Percentiles rank a stretch among this genome's conserved stretches.
These are phyloP conservation scores for Pteromalus puparum DNA, from an alignment of 1,140 invertebrate genomes.

Conservation along the genomic window DNA sequence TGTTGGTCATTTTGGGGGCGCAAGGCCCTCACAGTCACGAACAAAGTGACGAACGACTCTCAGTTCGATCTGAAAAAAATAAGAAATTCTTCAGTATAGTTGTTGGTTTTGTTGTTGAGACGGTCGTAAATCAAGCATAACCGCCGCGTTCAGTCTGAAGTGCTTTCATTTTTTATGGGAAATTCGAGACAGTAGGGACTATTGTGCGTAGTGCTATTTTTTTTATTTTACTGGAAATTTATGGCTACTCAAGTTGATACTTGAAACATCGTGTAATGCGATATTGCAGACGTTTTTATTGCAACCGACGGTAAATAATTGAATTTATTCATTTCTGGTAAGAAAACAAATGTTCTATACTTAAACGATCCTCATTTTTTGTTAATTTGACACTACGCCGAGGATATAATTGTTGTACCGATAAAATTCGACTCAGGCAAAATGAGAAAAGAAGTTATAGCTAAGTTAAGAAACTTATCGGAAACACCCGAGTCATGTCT, in stretches of 20 bases:
- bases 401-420: not conserved
- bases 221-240: too few species aligned
- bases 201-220: too few species aligned
- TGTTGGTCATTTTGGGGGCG: not conserved
- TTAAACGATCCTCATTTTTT: not conserved
- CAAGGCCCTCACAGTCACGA: not conserved
- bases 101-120: not conserved
- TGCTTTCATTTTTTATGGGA: too few species aligned
- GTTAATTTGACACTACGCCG: too few species aligned
- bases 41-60: not conserved
- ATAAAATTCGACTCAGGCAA: not conserved
- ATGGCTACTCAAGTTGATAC: too few species aligned
- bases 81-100: not conserved
- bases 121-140: not conserved
- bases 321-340: too few species aligned
- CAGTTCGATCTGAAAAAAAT: slow-evolving; percentile 1
- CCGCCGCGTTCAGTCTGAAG: not conserved
- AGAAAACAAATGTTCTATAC: not conserved
- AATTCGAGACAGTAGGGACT: too few species aligned
- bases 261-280: too few species aligned
- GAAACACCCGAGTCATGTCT: not conserved
- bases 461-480: not conserved
- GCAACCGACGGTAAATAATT: too few species aligned
- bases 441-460: not conserved
- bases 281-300: too few species aligned